Base-by-base conservation (phyloP, 2,888 invertebrate genomes). In the Hesperia comma region DNA sequence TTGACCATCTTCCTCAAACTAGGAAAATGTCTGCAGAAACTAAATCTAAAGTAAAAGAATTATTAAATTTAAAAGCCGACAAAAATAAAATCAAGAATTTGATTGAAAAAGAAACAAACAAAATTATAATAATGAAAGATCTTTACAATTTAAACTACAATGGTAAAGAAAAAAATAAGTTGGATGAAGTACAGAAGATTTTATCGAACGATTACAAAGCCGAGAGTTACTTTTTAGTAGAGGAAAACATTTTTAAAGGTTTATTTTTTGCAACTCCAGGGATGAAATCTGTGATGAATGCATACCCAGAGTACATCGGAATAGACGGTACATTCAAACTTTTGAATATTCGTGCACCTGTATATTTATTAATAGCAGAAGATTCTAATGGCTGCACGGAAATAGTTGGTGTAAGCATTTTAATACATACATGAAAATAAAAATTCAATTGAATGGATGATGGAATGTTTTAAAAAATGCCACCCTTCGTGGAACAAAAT, bases 401-500 rank as follows among this genome's bases (percentile, higher is more conserved):
- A 67, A 51, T 67, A 8, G 61, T 10, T 61, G 61, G 61, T 2
- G 67, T 67, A 43, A 55, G 67, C 56, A 67, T 67, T 61, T 56
- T 67, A 10, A 37, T 56, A 32, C 17, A 43, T 61, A n/a, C n/a
- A n/a, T n/a, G 56, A 67, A 67, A 46, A 61, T 56, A 54, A 55
- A 46, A 55, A 61, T 61, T 61, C 61, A 33, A 67, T 67, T 37
- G 49, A 61, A n/a, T 67, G 67, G 67, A 67, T 67, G 67, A 33
- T 33, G 32, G 32, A 33, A 33, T 33, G 32, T 33, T 33, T 33
- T 33, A 33, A 33, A 33, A 33, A 33, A 67, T 67, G n/a, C n/a
- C n/a, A 61, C 33, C 67, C 61, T 55, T 26, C 53, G 55, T 67
- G 67, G 61, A 15, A 61, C 37, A 8, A 61, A 49, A 61, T 67